These are phyloP conservation scores for Apis laboriosa DNA, from an alignment of 1,140 invertebrate genomes.

Conservation along the genomic window DNA sequence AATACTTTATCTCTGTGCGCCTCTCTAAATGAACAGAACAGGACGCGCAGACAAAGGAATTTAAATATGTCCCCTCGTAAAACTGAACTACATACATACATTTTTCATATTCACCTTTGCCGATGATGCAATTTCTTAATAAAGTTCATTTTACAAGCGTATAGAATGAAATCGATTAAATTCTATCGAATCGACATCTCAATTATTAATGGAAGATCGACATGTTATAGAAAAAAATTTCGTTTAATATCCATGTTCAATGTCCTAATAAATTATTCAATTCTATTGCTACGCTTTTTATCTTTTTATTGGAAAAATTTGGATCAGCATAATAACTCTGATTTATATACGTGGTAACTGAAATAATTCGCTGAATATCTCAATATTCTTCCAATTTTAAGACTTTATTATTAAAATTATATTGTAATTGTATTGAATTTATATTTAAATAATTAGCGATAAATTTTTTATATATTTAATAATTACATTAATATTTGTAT, in stretches of 20 bases:
- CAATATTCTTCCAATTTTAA: conserved; percentile 27
- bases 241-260: background rate
- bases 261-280: background rate
- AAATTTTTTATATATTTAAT: too few species aligned
- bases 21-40: background rate
- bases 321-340: too few species aligned
- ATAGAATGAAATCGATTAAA: background rate
- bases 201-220: background rate
- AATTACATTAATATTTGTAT: background rate
- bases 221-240: background rate
- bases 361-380: too few species aligned
- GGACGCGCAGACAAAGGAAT: conserved; percentile 3
- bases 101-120: background rate
- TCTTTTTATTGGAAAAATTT: background rate
- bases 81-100: background rate
- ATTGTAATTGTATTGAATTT: too few species aligned
- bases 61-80: background rate
- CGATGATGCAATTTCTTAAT: background rate
- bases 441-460: too few species aligned
- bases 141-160: background rate
- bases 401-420: too few species aligned
- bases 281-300: background rate
- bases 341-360: too few species aligned
- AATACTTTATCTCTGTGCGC: background rate
- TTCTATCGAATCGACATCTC: background rate